Evolutionary conservation across 2,113 vertebrate species (phyloP), one percentile per base, ranked within the genome.

Genomic region (Rattus rattus): DNA sequence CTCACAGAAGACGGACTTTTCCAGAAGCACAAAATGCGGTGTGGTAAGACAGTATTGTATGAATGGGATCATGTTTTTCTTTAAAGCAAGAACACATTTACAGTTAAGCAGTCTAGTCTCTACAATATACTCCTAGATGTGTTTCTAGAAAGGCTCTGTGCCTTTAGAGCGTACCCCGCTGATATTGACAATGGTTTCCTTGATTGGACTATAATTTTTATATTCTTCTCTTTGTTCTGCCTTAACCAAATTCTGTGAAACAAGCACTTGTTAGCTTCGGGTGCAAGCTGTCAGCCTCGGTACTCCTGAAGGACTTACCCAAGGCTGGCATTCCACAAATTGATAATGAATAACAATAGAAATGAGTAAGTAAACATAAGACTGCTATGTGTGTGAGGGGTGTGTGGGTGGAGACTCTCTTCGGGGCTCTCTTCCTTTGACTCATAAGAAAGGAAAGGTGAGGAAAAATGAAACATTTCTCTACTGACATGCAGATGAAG

Each of bases 161-260:
- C 81, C 72, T 90, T 83, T 73, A 73, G 69, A 59, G 47, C 8
- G n/a, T 22, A 75, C 33, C n/a, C 36, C 39, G 43, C 52, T 7
- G 36, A 83, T 54, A 87, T 65, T 83, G 61, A 87, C 17, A 92
- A 61, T 43, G 9, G 17, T 81, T 94, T 79, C 33, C 47, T 72
- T 19, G 16, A 47, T 86, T 76, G 54, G 10, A 19, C n/a, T 26
- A 28, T 92, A 30, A 22, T 63, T 81, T 81, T 90, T 56, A 43
- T 33, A n/a, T n/a, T 89, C 79, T 90, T 95, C 91, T 88, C 30
- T 43, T n/a, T 88, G 76, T 85, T 76, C n/a, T 87, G 33, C 36
- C 39, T n/a, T 83, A 72, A 56, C 9, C n/a, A 87, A 49, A 39
- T 59, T 77, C 24, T 85, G 73, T 36, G 47, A 4, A 86, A 52